Evolutionary conservation across 2,797 vertebrate species (phyloP).

Genomic region (Urocyon cinereoargenteus): DNA sequence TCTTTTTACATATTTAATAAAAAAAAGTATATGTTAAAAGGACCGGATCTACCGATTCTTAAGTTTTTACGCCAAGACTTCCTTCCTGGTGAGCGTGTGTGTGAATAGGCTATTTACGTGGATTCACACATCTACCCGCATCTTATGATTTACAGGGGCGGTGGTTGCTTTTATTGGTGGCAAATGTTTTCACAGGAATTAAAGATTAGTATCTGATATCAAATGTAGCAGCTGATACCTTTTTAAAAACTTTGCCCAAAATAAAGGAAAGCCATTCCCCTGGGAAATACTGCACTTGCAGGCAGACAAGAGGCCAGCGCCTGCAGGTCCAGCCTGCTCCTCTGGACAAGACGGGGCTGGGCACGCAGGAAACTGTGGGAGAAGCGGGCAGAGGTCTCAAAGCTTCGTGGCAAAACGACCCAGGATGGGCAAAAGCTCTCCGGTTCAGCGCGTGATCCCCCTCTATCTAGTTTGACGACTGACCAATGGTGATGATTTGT

Average conservation of each 20-base stretch:
- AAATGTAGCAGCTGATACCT: slow-evolving; percentile 52
- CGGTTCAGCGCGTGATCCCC: background rate
- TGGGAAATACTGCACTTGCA: slow-evolving; percentile 14
- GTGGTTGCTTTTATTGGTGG: slow-evolving; percentile 11
- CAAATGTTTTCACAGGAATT: slow-evolving; percentile 60
- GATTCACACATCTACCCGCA: background rate
- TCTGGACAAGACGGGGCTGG: background rate
- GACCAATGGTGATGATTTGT: background rate
- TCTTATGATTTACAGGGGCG: background rate
- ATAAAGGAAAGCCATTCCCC: slow-evolving; percentile 11
- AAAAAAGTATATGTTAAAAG: slow-evolving; percentile 95
- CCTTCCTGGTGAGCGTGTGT: slow-evolving; percentile 32
- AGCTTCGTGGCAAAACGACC: background rate
- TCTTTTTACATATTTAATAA: slow-evolving; percentile 99
- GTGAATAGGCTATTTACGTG: slow-evolving; percentile 13
- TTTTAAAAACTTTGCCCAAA: slow-evolving; percentile 26
- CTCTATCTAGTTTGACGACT: background rate
- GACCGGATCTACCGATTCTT: slow-evolving; percentile 89
- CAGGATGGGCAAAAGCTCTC: background rate
- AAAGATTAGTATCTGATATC: background rate
- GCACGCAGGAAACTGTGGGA: too few species aligned
- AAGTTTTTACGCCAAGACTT: slow-evolving; percentile 55
- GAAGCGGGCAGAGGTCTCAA: background rate
- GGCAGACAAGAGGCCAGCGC: background rate
- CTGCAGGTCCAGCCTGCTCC: background rate